Base-by-base conservation (phyloP, 2,888 invertebrate genomes). In the Hirtodrosophila duncani region DNA sequence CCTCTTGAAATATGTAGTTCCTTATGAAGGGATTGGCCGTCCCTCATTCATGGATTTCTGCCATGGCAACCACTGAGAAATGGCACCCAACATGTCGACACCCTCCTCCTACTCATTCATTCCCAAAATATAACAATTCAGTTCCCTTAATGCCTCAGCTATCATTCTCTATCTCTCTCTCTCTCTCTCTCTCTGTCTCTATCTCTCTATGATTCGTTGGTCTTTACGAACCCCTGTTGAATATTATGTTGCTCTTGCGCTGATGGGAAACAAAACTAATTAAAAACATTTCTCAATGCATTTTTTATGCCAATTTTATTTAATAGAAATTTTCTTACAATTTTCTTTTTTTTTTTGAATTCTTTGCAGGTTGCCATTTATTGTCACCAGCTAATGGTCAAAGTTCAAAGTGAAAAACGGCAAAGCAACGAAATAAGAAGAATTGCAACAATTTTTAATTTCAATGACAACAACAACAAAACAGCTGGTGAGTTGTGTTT, bases 261-360 rank as follows among this genome's bases (percentile, higher is more conserved):
- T 38, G 38, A 11, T 30, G 20, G 36, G 36, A 36, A 27, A 42
- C 36, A 20, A 4, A 48, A 63, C 63, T 65, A 65, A 65, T 65
- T 65, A 62, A 65, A 39, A 66, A 62, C 36, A 21, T 51, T n/a
- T 46, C 50, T 53, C 67, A 65, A 65, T 62, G 48, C 62, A 65
- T 50, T 48, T 44, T 62, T 66, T 62, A 61, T 45, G 17, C 41
- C 59, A 55, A 23, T 56, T 51, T 51, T 56, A 64, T 65, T 60
- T 56, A 56, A 64, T 53, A 43, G 16, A 55, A 64, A 53, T 65
- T 64, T 64, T 36, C 52, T 34, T 31, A 42, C 34, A 20, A 21
- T 31, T 16, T 23, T 18, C 8, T n/a, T 36, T 24, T 41, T 36
- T 23, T 2, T 17, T 20, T 16, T 17, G 38, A 49, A 31, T 17